A percentile compares a stretch with the other conserved stretches of the same genome.
Conservation (phyloP, 2,888 invertebrate species). For the Phania funesta region DNA sequence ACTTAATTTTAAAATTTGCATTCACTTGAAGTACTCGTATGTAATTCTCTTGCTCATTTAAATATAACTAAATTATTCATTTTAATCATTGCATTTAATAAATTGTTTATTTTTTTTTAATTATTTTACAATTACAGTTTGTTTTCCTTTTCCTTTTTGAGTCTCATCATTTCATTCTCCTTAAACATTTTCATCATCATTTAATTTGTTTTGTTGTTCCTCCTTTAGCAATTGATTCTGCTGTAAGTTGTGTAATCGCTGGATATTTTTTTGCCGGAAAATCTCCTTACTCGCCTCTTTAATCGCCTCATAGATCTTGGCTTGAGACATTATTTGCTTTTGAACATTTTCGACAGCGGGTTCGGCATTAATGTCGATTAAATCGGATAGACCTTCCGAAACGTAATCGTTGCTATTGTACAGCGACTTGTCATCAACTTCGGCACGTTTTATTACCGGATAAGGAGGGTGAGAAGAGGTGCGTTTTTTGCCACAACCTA, state of each 20-base stretch:
- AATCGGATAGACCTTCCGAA: slow-evolving; percentile 85
- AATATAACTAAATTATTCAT: background rate
- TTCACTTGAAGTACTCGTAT: too few species aligned
- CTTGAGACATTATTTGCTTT: slow-evolving; percentile 89
- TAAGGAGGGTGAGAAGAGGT: slow-evolving; percentile 80
- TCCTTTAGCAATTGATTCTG: slow-evolving; percentile 52
- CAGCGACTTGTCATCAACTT: slow-evolving; percentile 80
- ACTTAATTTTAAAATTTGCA: too few species aligned
- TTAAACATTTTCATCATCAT: slow-evolving; percentile 52
- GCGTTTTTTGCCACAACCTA: slow-evolving; percentile 89
- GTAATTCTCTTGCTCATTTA: too few species aligned
- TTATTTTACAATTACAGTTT: slow-evolving; percentile 3
- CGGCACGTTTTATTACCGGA: slow-evolving; percentile 74
- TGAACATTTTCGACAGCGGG: slow-evolving; percentile 87
- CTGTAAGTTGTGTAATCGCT: slow-evolving; percentile 70
- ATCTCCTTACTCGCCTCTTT: slow-evolving; percentile 89
- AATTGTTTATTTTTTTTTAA: slow-evolving; percentile 4
- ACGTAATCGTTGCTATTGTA: slow-evolving; percentile 78
- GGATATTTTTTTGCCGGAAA: slow-evolving; percentile 82
- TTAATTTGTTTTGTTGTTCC: slow-evolving; percentile 45
- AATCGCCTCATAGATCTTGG: slow-evolving; percentile 87
- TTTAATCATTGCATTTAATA: background rate
- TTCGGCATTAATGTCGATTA: slow-evolving; percentile 84
- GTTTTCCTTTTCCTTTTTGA: background rate
- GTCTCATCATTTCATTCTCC: background rate